Evolutionary conservation across 2,797 vertebrate genomes (phyloP).

Genomic region (Mormyrus proboscirostris): DNA sequence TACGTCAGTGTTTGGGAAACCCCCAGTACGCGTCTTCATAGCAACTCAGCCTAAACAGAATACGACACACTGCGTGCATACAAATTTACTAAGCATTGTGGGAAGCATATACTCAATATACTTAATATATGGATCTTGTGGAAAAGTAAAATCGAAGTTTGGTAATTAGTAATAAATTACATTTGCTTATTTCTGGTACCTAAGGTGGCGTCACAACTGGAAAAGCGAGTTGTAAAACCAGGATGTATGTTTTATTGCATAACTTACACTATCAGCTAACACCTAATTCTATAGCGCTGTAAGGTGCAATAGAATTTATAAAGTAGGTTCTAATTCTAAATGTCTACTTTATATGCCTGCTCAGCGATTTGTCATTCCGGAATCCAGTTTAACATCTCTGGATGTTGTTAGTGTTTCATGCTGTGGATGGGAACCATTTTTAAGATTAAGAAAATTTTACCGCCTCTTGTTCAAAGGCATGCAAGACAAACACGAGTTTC

Average conservation of each 20-base stretch:
- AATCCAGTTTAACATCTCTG: not conserved
- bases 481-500: not conserved
- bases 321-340: not conserved
- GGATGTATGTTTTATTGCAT: not conserved
- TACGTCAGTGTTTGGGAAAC: conserved; percentile 40
- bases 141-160: not conserved
- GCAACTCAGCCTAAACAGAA: conserved; percentile 23
- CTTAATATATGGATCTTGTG: not conserved
- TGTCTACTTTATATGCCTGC: not conserved
- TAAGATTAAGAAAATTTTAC: not conserved
- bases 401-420: not conserved
- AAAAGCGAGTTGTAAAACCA: not conserved
- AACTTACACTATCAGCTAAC: not conserved
- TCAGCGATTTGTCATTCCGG: not conserved
- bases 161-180: not conserved
- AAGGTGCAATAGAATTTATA: not conserved
- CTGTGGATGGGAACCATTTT: not conserved
- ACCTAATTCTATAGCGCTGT: not conserved
- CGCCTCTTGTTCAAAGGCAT: not conserved
- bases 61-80: not conserved
- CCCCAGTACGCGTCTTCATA: conserved; percentile 25
- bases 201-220: not conserved
- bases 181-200: not conserved
- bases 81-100: not conserved
- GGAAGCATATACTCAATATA: not conserved